Percentiles rank a stretch among this genome's conserved stretches.
Evolutionary conservation across 30 jellyfish, hydroid and myxozoan genomes (phyloP).

Genomic region (Catostylus mosaicus): DNA sequence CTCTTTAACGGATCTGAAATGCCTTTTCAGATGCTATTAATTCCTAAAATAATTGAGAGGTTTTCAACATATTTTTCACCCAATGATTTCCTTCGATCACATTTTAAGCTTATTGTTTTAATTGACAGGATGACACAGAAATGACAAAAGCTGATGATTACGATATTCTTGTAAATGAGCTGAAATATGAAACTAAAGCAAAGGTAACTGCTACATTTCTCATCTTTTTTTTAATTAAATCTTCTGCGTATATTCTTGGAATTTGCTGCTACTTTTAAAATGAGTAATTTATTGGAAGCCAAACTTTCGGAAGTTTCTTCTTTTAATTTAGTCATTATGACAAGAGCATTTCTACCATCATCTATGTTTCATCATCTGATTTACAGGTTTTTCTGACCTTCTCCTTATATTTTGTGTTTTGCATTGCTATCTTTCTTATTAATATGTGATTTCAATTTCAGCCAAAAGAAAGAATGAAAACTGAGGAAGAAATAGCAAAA

Average conservation of each 20-base stretch:
- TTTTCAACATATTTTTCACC: neutral
- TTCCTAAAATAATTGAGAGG: neutral
- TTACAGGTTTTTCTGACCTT: no score
- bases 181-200: conserved; percentile 80
- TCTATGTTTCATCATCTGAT: neutral
- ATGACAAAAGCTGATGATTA: conserved; percentile 78
- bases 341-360: neutral
- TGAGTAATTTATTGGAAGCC: no score
- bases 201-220: conserved; percentile 47
- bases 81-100: neutral
- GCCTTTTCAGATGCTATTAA: neutral
- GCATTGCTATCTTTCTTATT: neutral
- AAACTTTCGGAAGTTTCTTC: no score
- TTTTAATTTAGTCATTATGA: neutral
- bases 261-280: neutral
- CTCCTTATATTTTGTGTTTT: neutral
- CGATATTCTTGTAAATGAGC: conserved; percentile 88
- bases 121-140: conserved; percentile 11
- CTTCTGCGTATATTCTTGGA: neutral
- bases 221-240: neutral
- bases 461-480: conserved; percentile 73
- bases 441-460: neutral
- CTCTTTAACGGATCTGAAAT: neutral
- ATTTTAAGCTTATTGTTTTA: neutral
- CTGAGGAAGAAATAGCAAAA: conserved; percentile 87